These are phyloP conservation scores for Apotomis turbidana DNA, from an alignment of 2,888 invertebrate genomes.

Conservation along the genomic window DNA sequence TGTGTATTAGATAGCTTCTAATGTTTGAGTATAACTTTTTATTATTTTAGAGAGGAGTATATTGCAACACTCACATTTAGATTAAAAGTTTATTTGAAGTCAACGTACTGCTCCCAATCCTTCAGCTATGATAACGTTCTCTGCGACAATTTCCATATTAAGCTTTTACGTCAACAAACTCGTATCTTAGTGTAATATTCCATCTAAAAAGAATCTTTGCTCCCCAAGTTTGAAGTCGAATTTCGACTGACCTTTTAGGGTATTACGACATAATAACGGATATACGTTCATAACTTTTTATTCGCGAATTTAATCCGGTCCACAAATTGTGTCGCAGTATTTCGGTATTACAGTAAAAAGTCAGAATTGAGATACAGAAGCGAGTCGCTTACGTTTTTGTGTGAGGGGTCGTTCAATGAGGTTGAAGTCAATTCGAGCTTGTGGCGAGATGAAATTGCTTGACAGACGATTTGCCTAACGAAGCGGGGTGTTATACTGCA, in stretches of 20 bases:
- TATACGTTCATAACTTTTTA: slow-evolving; percentile 12
- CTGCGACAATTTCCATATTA: slow-evolving; percentile 22
- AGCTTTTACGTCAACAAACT: neutral
- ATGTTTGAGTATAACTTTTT: too few relatives aligned
- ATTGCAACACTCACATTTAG: neutral
- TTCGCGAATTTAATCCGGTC: slow-evolving; percentile 25
- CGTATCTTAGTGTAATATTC: neutral
- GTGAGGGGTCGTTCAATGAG: neutral
- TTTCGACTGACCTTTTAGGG: neutral
- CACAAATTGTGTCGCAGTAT: slow-evolving; percentile 20
- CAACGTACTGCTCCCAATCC: neutral
- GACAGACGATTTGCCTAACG: slow-evolving; percentile 12
- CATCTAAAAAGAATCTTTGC: neutral
- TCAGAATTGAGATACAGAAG: neutral
- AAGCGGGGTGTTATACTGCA: slow-evolving; percentile 8
- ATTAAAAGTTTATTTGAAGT: neutral
- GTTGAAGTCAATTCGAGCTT: neutral
- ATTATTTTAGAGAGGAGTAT: too few relatives aligned
- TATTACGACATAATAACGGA: neutral
- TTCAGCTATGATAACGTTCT: slow-evolving; percentile 3
- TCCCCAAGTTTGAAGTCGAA: neutral
- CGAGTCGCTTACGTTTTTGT: slow-evolving; percentile 9
- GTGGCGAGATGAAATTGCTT: slow-evolving; percentile 2
- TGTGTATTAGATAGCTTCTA: too few relatives aligned
- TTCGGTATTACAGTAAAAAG: neutral